Evolutionary conservation across 2,113 vertebrate genomes (phyloP), one percentile per base, ranked within the genome.

Genomic region (Ptychochromis oligacanthus): DNA sequence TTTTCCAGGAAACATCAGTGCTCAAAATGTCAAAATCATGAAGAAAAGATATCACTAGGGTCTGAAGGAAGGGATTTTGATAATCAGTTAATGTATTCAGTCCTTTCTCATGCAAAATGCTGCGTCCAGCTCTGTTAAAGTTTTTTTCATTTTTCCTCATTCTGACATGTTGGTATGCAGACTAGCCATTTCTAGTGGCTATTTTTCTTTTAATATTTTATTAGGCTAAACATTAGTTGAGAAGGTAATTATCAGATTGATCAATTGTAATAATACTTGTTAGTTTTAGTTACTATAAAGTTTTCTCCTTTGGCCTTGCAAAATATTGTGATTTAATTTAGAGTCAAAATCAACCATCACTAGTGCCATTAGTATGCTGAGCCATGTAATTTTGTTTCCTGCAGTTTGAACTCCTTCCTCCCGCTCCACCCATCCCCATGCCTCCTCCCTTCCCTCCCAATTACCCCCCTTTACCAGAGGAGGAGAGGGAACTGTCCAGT

Each of bases 381-480:
- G 12, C 58, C 22, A 7, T 52, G 24, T 83, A 40, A 7, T 40
- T 72, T 10, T 83, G 13, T 75, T 86, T 76, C 40, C 40, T 34
- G 49, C 92, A 98, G 98, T 98, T 96, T 89, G 96, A 98, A 88
- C 94, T 94, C 76, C 70, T 87, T 20, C 84, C 94, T 75, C 96
- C 95, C 6, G 96, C 96, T 28, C 97, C 97, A 0, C 96, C 96
- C 31, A 64, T 96, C 6, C 95, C 95, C 62, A 89, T 94, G 89
- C 94, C 93, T 31, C 98, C 98, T 28, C 97, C 97, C 7, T 93
- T 96, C 26, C 98, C 97, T 58, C 97, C 97, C 0, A 95, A 97
- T 79, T 97, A 97, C 31, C 98, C 98, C 6, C 98, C 98, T 58
- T 82, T 98, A 77, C 98, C 98, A 4, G 95, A 96, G 65, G 97